Conservation (phyloP, 1,140 invertebrate genomes). For the Hyphantria cunea region DNA sequence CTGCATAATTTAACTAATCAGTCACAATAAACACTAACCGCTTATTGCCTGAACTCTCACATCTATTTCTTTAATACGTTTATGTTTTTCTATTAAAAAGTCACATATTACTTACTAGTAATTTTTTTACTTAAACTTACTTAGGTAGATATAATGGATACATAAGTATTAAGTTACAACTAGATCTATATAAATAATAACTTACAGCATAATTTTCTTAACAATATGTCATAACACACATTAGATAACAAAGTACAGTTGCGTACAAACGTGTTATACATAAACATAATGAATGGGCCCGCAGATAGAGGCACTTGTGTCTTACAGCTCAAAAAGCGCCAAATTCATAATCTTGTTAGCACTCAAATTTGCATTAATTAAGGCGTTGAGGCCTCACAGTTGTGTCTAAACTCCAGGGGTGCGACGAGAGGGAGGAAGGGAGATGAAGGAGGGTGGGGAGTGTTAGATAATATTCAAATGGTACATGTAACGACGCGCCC, state of each 20-base stretch:
- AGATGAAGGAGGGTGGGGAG: constrained; percentile 29
- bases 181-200: no score
- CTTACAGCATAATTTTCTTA: background rate
- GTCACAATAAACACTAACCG: no score
- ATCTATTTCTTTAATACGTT: no score
- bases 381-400: constrained; percentile 64
- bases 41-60: no score
- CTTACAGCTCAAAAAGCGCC: constrained; percentile 72
- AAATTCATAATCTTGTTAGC: constrained; percentile 81
- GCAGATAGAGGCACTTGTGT: constrained; percentile 50
- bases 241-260: constrained; percentile 1
- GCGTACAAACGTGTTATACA: constrained; percentile 14
- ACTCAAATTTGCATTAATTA: constrained; percentile 81
- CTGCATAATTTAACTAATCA: no score
- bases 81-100: no score
- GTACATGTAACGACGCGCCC: constrained; percentile 77
- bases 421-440: constrained; percentile 4
- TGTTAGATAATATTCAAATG: constrained; percentile 80
- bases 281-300: constrained; percentile 42
- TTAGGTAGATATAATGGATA: no score
- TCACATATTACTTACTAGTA: no score
- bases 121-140: no score
- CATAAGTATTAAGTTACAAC: no score
- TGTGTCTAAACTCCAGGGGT: constrained; percentile 59
- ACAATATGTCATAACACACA: background rate